Evolutionary conservation across 2,888 invertebrate genomes (phyloP), one percentile per base, ranked within the genome.

Genomic region (Stratiomys singularior): DNA sequence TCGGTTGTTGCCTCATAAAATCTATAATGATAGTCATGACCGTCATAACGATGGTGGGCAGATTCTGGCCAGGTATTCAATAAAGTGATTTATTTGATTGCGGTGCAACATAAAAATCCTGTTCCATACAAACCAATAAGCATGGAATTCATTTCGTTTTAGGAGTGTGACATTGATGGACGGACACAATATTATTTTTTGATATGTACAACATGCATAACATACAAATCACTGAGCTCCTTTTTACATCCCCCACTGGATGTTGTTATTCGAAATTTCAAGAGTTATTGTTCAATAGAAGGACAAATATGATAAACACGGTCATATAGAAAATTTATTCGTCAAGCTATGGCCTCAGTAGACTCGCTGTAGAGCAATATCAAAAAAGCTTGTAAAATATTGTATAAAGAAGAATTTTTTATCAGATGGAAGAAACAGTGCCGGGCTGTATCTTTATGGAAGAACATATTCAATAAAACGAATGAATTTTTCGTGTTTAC

Each of bases 41-140:
- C 30, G 66, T 28, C 66, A 37, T 66, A 9, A 37, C 37, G 37
- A 37, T 27, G 37, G 37, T 37, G 66, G 30, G 18, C n/a, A 18
- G 66, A 37, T 25, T 37, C 37, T 52, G 74, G n/a, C 67, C 67
- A 77, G 77, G 77, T 77, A 77, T 67, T 77, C 77, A 77, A 67
- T 67, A 67, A 77, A 67, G 30, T 77, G 67, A 77, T 67, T 66
- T 67, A 67, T 67, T 27, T 46, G 37, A 66, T 1, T 46, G 30
- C 25, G 15, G 37, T 69, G 69, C 46, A 46, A 47, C 47, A 69
- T 69, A 27, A 52, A 52, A 52, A 52, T 52, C 9, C 37, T 37
- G 37, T 9, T 37, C 5, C 5, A 37, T 9, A 37, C 9, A 66
- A 47, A 47, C 47, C 69, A 30, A 46, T 47, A 69, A 47, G 15